Conservation (phyloP, 2,113 vertebrate species). For the Athene noctua region DNA sequence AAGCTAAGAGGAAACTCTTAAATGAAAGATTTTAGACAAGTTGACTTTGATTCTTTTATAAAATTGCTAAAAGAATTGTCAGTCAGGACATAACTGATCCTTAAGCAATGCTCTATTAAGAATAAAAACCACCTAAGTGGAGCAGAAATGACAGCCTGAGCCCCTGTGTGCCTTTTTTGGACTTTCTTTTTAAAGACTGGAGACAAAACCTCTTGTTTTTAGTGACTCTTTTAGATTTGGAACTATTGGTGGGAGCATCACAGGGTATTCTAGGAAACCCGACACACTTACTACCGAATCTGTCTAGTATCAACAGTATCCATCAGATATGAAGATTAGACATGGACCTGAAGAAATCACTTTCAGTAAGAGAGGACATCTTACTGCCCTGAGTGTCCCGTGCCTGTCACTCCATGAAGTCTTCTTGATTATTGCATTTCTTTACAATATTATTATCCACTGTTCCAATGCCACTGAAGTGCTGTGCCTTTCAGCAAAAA, state of each 20-base stretch:
- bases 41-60: neutral
- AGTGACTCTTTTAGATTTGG: neutral
- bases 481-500: neutral
- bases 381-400: neutral
- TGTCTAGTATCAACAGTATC: neutral
- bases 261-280: neutral
- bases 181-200: neutral
- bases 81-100: neutral
- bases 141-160: neutral
- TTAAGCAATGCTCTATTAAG: neutral
- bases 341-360: neutral
- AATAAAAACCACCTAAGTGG: neutral
- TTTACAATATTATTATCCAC: neutral
- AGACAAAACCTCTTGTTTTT: neutral
- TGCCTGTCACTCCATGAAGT: neutral
- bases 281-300: neutral
- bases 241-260: neutral
- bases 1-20: neutral
- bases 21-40: neutral
- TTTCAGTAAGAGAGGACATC: neutral
- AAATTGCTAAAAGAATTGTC: neutral
- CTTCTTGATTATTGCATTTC: neutral
- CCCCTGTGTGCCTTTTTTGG: accelerated
- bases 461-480: neutral
- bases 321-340: neutral